phyloP scores from a whole-genome alignment of 2,888 invertebrate genomes.

The Belgica antarctica region DNA sequence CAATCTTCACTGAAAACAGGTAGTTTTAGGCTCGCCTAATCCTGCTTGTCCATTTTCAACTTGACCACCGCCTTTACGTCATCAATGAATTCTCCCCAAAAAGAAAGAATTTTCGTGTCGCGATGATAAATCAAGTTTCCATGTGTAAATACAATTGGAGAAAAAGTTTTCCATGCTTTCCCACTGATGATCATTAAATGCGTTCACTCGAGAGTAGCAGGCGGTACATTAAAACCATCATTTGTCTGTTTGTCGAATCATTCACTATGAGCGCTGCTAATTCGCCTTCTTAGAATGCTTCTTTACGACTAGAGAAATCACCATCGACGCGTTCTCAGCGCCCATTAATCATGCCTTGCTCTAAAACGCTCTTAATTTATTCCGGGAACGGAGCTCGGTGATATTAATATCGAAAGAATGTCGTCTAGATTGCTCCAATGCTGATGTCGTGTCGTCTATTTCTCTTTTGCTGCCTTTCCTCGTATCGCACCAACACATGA shows the following conservation, averaged over 20 bases:
- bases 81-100: not conserved
- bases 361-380: slow-evolving; percentile 13
- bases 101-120: not conserved
- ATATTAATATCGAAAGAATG: slow-evolving; percentile 5
- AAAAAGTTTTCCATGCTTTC: not conserved
- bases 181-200: slow-evolving; percentile 12
- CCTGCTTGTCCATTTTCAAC: too few species aligned
- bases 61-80: too few species aligned
- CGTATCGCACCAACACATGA: not conserved
- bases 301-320: not conserved
- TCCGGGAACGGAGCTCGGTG: slow-evolving; percentile 14
- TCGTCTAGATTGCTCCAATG: not conserved
- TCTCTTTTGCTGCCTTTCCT: not conserved
- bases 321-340: not conserved
- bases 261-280: not conserved
- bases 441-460: not conserved
- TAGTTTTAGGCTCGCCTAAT: too few species aligned
- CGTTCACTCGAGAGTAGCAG: not conserved
- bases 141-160: not conserved
- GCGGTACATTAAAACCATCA: not conserved
- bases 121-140: slow-evolving; percentile 17
- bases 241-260: not conserved
- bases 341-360: not conserved
- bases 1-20: too few species aligned
- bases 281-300: not conserved